Base-by-base conservation (phyloP, 2,113 vertebrate species). In the Gallinago paraguaiae region DNA sequence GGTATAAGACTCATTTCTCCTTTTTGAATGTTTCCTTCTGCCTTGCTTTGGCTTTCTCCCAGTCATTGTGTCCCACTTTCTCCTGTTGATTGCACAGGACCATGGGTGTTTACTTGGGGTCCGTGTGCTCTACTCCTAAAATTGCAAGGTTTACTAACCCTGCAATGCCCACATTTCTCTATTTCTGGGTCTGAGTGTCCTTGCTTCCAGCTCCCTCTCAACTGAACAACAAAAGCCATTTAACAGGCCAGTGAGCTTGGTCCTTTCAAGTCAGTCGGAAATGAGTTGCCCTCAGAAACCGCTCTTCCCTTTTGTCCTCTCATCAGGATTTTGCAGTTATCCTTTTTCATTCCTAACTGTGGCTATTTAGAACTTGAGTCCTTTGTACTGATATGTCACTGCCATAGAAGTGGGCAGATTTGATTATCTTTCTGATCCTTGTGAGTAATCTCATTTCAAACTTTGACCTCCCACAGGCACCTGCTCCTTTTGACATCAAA, bases 351-450 rank as follows among this genome's bases (percentile, higher is more conserved):
- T 89, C 77, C 93, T 96, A 93, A 92, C 90, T 87, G 95, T 93
- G 95, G 86, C 83, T 96, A 91, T 93, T 96, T 96, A 92, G 95
- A 89, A 92, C 91, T 95, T 86, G 88, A 92, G 74, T 59, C 96
- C 84, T 95, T 96, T 97, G 91, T 96, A 83, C 92, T 93, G 79
- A 75, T 92, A 89, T 92, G 95, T 96, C 96, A 94, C 91, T 93
- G 92, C 74, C 95, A 82, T 89, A 94, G 91, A 96, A 96, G 93
- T 95, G 91, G 92, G 74, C 74, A 96, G 93, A 95, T 96, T 93
- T 96, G 86, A 94, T 97, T 96, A 96, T 96, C 88, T 91, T 96
- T 96, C 96, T 97, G 96, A 96, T 96, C 93, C 90, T 96, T 95
- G 92, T 97, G 65, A 92, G 90, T 87, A 96, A 95, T 96, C 95